Evolutionary conservation across 1,140 invertebrate genomes (phyloP).

Genomic region (Oryctes rhinoceros): DNA sequence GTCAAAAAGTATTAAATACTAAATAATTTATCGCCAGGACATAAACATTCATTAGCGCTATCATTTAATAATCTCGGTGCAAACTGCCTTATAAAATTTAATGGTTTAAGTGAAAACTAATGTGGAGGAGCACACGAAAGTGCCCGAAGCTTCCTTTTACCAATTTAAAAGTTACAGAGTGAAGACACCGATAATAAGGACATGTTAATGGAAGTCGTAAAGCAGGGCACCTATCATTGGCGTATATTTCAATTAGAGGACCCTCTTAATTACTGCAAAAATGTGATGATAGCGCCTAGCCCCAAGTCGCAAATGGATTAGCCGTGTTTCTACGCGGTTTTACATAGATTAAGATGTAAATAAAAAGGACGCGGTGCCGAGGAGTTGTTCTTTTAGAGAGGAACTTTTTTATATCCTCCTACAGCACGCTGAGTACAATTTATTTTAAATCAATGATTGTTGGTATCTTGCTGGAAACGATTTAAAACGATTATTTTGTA

Average conservation of each 20-base stretch:
- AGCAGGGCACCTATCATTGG: conserved; percentile 43
- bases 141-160: neutral
- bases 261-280: conserved; percentile 47
- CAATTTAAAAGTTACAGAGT: conserved; percentile 37
- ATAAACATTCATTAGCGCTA: conserved; percentile 34
- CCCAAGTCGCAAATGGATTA: conserved; percentile 45
- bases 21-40: neutral
- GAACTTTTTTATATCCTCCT: neutral
- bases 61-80: conserved; percentile 29
- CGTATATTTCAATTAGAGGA: conserved; percentile 48
- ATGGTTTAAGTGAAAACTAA: conserved; percentile 14
- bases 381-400: neutral
- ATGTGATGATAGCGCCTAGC: conserved; percentile 44
- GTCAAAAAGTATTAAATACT: too few relatives aligned
- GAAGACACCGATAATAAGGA: conserved; percentile 43
- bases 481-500: too few relatives aligned
- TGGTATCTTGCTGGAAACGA: too few relatives aligned
- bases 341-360: conserved; percentile 46
- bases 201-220: conserved; percentile 42
- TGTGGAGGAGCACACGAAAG: neutral
- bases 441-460: neutral
- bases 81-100: conserved; percentile 35
- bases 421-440: neutral
- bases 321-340: conserved; percentile 45
- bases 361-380: neutral